Evolutionary conservation across 2,797 vertebrate species (phyloP), one percentile per base, ranked within the genome.

Genomic region (Nannoperca obscura): DNA sequence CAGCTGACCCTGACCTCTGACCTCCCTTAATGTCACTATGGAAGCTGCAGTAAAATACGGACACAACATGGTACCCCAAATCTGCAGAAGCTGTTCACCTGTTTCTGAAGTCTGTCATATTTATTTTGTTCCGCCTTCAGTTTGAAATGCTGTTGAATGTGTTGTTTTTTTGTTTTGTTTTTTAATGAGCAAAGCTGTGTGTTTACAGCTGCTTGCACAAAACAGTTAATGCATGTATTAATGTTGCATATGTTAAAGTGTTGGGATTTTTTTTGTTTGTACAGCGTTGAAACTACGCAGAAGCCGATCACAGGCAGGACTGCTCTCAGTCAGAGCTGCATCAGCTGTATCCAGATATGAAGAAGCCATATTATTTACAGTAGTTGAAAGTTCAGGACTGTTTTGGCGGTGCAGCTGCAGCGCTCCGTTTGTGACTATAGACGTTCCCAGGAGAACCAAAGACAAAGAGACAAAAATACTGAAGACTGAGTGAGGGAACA

Each of bases 301-400:
- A 58, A 59, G 79, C 67, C 67, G 76, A 81, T 82, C 57, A 79
- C 59, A 81, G 36, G 69, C 67, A 30, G 52, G 53, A 58, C 78
- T 67, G 70, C 20, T 78, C 60, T 62, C 68, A 65, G 66, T 82
- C 74, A 42, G 2, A 77, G 65, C 75, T 3, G 14, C 58, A 46
- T 83, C 74, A 34, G 46, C 59, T 50, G 71, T 24, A 34, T 59
- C 75, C 74, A 49, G 34, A 76, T 38, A 67, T 81, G 72, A 91
- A 92, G 72, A 91, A 92, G 90, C 91, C 89, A 89, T 92, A 83
- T 82, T 83, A 81, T 83, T 85, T 72, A 71, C 69, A 70, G 30
- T 36, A 76, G 77, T 38, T 59, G 72, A 65, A 66, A 71, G 71
- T 78, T 66, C 50, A 2, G 22, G 71, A 75, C 34, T 40, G 38